Evolutionary conservation across 2,888 invertebrate genomes (phyloP), one percentile per base, ranked within the genome.

Genomic region (Drosophila cracens): DNA sequence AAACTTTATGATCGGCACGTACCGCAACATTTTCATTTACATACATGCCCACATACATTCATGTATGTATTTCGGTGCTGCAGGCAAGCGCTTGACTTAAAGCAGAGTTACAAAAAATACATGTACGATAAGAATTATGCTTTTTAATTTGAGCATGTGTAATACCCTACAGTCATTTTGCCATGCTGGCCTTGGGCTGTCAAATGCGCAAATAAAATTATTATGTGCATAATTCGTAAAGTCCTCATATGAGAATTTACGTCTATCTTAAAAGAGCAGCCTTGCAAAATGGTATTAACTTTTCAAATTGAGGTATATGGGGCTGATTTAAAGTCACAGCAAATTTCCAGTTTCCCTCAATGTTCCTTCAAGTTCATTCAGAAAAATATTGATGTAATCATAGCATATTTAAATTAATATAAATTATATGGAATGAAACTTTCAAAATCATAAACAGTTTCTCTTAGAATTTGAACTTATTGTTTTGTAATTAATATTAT

Each of bases 1-100:
- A 82, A 86, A 86, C 76, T 86, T 86, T 89, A 86, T 77, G 89
- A 89, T 89, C 82, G 73, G 76, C 89, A 89, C 86, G 89, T 86
- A 87, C 69, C 31, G 33, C 63, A 63, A 75, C 62, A 71, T 61
- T 74, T 70, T 63, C 65, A 69, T 74, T 62, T 53, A 66, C 38
- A 71, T 51, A 76, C 46, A 46, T 33, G 63, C 48, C 58, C 48
- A 66, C 48, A 63, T 52, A 48, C 48, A 58, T 49, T 29, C 18
- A 53, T 29, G 56, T 63, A 56, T 40, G 46, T 18, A 43, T 33
- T 57, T 49, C 53, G 52, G 48, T 69, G 60, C 46, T 59, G 25
- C 59, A 66, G 34, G 53, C 64, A 66, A 73, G 27, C 49, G 59
- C 62, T 78, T 68, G 68, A 64, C 68, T 79, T 76, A 53, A 61